These are phyloP conservation scores for Rachycentron canadum DNA, from an alignment of 2,797 vertebrate species.

Conservation along the genomic window DNA sequence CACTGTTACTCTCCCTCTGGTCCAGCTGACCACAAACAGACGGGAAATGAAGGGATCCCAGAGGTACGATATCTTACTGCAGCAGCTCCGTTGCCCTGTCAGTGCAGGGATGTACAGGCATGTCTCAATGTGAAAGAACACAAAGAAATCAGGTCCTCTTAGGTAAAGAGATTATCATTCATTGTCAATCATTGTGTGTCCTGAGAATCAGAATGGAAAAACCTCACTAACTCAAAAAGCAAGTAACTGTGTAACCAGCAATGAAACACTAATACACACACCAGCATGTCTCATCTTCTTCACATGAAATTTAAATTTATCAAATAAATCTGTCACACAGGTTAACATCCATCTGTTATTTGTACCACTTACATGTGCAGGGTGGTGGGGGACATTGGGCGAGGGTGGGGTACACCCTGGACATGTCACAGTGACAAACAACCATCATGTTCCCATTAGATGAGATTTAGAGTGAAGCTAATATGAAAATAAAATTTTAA, in stretches of 20 bases:
- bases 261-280: no score
- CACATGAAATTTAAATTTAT: no score
- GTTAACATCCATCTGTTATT: no score
- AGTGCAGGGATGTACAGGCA: constrained; percentile 53
- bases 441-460: no score
- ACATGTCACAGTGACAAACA: no score
- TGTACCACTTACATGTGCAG: no score
- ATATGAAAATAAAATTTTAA: no score
- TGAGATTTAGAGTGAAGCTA: no score
- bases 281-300: no score
- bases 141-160: constrained; percentile 45
- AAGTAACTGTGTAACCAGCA: neutral
- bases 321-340: no score
- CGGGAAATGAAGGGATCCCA: constrained; percentile 30
- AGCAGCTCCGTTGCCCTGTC: constrained; percentile 48
- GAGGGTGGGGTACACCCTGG: no score
- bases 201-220: constrained; percentile 21
- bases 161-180: constrained; percentile 40
- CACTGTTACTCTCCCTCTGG: constrained; percentile 1
- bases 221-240: constrained; percentile 13
- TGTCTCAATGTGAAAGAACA: constrained; percentile 58
- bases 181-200: constrained; percentile 30
- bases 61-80: constrained; percentile 34
- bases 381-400: no score
- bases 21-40: neutral